Conservation (phyloP, 2,797 vertebrate species). For the Scolopax rusticola region DNA sequence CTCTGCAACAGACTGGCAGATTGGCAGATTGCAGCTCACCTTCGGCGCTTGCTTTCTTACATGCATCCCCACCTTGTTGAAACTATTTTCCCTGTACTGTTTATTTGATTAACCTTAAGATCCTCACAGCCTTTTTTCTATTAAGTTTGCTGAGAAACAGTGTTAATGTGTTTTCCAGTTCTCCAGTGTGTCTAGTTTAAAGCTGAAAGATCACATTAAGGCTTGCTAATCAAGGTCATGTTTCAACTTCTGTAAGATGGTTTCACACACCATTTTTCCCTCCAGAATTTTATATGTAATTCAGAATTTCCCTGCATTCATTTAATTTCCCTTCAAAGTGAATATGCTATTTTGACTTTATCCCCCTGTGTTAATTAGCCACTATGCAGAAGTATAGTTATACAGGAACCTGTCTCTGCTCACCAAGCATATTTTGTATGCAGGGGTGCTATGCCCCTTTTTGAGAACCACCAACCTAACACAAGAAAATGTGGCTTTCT, state of each 20-base stretch:
- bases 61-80: not conserved
- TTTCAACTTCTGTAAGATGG: not conserved
- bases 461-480: not conserved
- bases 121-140: not conserved
- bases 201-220: not conserved
- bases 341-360: not conserved
- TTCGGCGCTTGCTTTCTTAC: not conserved
- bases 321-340: not conserved
- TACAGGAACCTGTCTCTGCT: not conserved
- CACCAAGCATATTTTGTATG: not conserved
- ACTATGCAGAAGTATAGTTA: not conserved
- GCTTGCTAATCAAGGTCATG: not conserved
- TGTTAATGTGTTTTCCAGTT: not conserved
- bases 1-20: not conserved
- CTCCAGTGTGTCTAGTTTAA: not conserved
- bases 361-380: not conserved
- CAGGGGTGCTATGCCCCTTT: not conserved
- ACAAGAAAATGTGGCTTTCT: not conserved
- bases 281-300: not conserved
- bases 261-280: not conserved
- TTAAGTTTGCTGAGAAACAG: not conserved
- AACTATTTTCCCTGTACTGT: not conserved
- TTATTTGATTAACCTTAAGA: not conserved
- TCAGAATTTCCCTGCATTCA: not conserved
- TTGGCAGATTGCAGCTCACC: slow-evolving; percentile 4